Conservation (phyloP, 2,888 invertebrate species). For the Spatulosminthurus flaviceps region DNA sequence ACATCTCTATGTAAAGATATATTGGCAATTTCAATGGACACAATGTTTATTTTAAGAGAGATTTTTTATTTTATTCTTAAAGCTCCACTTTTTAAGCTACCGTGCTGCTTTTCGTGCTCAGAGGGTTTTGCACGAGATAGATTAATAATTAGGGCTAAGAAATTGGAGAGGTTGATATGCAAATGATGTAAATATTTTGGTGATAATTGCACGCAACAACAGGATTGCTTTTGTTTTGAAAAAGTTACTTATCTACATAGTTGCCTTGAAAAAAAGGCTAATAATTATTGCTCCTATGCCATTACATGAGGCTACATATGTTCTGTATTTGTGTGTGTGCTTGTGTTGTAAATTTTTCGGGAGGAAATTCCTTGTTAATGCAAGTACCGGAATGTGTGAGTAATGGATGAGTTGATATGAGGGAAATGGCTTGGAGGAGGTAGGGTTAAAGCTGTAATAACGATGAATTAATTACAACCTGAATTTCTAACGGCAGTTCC, state of each 20-base stretch:
- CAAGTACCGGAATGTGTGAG: not conserved
- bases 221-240: no score
- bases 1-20: no score
- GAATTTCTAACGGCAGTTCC: not conserved
- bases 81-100: not conserved
- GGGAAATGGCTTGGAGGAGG: not conserved
- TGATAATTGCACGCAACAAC: no score
- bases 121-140: not conserved
- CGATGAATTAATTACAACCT: slow-evolving; percentile 12
- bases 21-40: no score
- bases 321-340: not conserved
- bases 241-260: no score
- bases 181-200: no score
- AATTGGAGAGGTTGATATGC: no score
- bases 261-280: no score
- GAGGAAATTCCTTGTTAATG: slow-evolving; percentile 7
- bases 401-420: not conserved
- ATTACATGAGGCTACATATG: not conserved
- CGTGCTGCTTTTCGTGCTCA: not conserved
- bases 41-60: no score
- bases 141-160: not conserved
- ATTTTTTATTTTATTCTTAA: no score
- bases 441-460: not conserved
- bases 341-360: not conserved
- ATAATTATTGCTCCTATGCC: not conserved